A percentile compares a stretch with the other conserved stretches of the same genome.
Evolutionary conservation across 1,140 invertebrate genomes (phyloP).

Genomic region (Melipona quadrifasciata): DNA sequence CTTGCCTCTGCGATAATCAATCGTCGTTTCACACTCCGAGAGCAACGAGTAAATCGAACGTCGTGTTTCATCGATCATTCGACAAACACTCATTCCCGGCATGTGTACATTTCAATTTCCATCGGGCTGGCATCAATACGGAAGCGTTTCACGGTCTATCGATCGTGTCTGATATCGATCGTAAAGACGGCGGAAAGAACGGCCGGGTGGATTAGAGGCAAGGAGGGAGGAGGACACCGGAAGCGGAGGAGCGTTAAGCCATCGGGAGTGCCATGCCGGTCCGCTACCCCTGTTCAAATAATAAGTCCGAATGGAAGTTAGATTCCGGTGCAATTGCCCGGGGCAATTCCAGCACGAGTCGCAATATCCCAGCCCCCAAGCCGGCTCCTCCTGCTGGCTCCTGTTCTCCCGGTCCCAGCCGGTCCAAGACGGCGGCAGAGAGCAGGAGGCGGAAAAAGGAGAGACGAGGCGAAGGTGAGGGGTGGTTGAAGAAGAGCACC

Average conservation of each 20-base stretch:
- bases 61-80: background rate
- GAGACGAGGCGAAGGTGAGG: background rate
- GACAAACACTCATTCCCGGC: background rate
- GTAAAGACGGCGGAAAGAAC: background rate
- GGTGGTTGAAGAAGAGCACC: background rate
- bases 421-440: constrained; percentile 27
- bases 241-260: constrained; percentile 66
- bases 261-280: constrained; percentile 49
- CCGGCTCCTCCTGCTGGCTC: background rate
- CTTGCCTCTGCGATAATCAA: background rate
- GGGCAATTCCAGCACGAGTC: constrained; percentile 69
- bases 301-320: constrained; percentile 76
- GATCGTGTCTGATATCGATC: constrained; percentile 39
- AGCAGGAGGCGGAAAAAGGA: constrained; percentile 32
- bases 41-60: background rate
- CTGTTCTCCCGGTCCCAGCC: background rate
- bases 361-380: constrained; percentile 67
- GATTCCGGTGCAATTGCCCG: constrained; percentile 68
- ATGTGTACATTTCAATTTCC: background rate
- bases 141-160: constrained; percentile 44
- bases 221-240: constrained; percentile 24
- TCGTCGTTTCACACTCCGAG: background rate
- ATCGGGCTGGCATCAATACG: background rate
- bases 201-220: background rate
- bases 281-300: constrained; percentile 74